phyloP scores from a whole-genome alignment of 2,888 invertebrate species.

The Odontocolon sp. region DNA sequence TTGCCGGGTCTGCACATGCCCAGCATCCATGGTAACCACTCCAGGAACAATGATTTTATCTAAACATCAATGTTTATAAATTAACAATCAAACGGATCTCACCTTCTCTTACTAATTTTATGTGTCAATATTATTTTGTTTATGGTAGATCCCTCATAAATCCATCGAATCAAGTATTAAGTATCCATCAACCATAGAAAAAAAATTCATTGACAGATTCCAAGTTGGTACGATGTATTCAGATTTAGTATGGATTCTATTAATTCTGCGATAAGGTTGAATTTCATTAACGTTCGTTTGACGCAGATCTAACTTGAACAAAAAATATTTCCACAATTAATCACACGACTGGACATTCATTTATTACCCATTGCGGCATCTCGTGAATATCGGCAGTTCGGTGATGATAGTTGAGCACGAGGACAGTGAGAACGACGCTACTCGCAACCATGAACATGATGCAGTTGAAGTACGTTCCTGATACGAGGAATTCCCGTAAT shows the following conservation, averaged over 20 bases:
- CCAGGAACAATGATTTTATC: constrained; percentile 97
- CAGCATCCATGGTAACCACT: constrained; percentile 98
- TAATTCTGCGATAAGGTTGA: neutral
- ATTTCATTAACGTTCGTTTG: too few species aligned
- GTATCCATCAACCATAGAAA: too few species aligned
- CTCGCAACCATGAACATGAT: constrained; percentile 99
- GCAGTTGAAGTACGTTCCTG: constrained; percentile 99
- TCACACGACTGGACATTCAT: neutral
- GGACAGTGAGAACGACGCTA: constrained; percentile 97
- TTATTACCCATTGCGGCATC: constrained; percentile 97
- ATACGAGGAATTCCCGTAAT: constrained; percentile 72
- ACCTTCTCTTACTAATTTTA: too few species aligned
- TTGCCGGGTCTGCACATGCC: constrained; percentile 98
- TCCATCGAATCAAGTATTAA: too few species aligned
- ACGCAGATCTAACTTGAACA: neutral
- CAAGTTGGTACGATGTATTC: too few species aligned
- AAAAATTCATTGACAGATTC: too few species aligned
- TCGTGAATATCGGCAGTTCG: constrained; percentile 97
- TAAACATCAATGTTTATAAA: constrained; percentile 75
- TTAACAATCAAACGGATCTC: neutral
- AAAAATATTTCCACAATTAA: neutral
- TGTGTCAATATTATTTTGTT: too few species aligned
- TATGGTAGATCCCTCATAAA: too few species aligned
- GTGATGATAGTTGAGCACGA: constrained; percentile 98
- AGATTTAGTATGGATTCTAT: neutral